A percentile compares a stretch with the other conserved stretches of the same genome.
Evolutionary conservation across 2,113 vertebrate genomes (phyloP).

Genomic region (Anguilla rostrata): DNA sequence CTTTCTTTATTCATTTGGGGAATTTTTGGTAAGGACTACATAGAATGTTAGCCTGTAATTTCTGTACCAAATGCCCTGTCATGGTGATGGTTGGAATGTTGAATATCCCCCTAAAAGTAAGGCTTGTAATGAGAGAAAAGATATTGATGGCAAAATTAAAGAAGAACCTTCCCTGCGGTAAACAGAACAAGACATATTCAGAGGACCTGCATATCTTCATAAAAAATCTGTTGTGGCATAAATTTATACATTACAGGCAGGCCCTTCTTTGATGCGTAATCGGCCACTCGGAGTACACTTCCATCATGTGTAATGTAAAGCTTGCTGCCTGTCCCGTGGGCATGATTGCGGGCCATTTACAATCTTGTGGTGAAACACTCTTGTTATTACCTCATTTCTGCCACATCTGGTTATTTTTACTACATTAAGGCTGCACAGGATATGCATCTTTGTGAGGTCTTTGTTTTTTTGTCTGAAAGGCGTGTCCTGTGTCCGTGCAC

Average conservation of each 20-base stretch:
- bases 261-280: background rate
- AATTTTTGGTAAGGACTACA: background rate
- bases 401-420: constrained; percentile 10
- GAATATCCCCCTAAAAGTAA: background rate
- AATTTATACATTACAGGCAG: background rate
- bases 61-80: background rate
- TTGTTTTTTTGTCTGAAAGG: background rate
- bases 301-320: background rate
- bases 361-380: background rate
- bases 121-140: background rate
- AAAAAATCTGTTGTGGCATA: background rate
- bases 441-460: background rate
- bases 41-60: background rate
- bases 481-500: background rate
- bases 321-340: background rate
- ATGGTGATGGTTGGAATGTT: background rate
- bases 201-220: background rate
- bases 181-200: background rate
- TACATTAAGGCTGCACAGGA: background rate
- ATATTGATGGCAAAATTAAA: background rate
- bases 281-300: background rate
- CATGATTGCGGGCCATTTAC: constrained; percentile 12
- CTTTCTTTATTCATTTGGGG: background rate
- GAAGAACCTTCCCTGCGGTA: background rate
- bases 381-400: constrained; percentile 17